Percentiles rank a stretch among this genome's conserved stretches.
Conservation (phyloP, 2,888 invertebrate genomes). For the Antheraea assamensis region DNA sequence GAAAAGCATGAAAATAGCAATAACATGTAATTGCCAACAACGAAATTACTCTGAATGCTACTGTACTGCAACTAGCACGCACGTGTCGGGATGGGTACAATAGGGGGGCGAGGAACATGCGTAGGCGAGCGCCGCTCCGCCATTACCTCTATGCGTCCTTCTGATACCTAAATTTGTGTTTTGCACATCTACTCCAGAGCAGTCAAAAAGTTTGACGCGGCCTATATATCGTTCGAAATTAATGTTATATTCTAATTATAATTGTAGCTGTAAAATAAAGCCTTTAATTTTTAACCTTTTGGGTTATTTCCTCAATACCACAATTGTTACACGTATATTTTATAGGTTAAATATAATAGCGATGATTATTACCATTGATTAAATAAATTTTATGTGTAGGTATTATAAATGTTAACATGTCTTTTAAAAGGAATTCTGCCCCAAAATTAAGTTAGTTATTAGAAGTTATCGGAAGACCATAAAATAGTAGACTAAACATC, state of each 20-base stretch:
- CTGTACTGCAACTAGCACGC: too few relatives aligned
- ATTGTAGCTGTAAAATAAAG: background rate
- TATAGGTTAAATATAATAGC: conserved; percentile 42
- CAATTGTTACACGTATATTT: conserved; percentile 52
- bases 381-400: conserved; percentile 39
- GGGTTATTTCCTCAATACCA: conserved; percentile 51
- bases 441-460: conserved; percentile 64
- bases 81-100: too few relatives aligned
- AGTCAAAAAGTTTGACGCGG: too few relatives aligned
- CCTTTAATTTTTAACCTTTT: conserved; percentile 18
- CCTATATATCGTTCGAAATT: too few relatives aligned
- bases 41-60: too few relatives aligned
- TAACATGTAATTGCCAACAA: too few relatives aligned
- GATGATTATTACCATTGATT: conserved; percentile 56
- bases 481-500: conserved; percentile 64
- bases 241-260: background rate
- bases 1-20: too few relatives aligned
- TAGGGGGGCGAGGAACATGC: too few relatives aligned
- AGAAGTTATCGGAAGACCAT: conserved; percentile 69
- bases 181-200: too few relatives aligned
- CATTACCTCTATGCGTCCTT: too few relatives aligned
- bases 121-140: too few relatives aligned
- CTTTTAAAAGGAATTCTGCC: conserved; percentile 79
- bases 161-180: too few relatives aligned
- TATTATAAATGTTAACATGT: conserved; percentile 65